Base-by-base conservation (phyloP, 2,888 invertebrate genomes). In the Neria commutata region DNA sequence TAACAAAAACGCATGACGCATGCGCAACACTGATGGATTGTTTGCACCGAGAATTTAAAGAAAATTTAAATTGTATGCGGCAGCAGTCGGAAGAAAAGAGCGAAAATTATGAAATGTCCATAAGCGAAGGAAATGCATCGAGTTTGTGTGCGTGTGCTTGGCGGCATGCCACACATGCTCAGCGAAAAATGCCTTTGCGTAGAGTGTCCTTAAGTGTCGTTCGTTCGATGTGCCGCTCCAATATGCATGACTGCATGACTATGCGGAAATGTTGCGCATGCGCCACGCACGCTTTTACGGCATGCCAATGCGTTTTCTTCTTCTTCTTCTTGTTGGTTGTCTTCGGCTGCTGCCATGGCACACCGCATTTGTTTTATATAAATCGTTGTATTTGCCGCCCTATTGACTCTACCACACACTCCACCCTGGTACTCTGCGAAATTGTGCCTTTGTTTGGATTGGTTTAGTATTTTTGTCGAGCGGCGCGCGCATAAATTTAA, bases 231-330 rank as follows among this genome's bases (percentile, higher is more conserved):
- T n/a, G n/a, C n/a, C n/a, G 4, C 21, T 42, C 21, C 42, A 42
- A 42, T 42, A 21, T 19, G 17, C n/a, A 6, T n/a, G n/a, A n/a
- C n/a, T n/a, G 14, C 40, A 49, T 48, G 49, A 49, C 49, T 37
- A 37, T 10, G 45, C 11, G 24, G 14, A 42, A 45, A 21, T 21
- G 51, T 49, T 60, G 53, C 60, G 60, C 60, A 56, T 56, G 60
- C 56, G 60, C 49, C 25, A 19, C 29, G 50, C 60, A 53, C 60
- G 45, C 60, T 52, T 40, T 50, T 54, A 54, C 50, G 46, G 47
- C 17, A 56, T 55, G 16, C 34, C 33, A 10, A 6, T 17, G 19
- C 34, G 14, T 29, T 21, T 50, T 50, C 21, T 50, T 42, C 19
- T 42, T 19, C n/a, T 14, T 14, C n/a, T 17, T 54, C 47, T 19